These are phyloP conservation scores for Melanocharis versteri DNA, from an alignment of 2,113 vertebrate species.

Conservation along the genomic window DNA sequence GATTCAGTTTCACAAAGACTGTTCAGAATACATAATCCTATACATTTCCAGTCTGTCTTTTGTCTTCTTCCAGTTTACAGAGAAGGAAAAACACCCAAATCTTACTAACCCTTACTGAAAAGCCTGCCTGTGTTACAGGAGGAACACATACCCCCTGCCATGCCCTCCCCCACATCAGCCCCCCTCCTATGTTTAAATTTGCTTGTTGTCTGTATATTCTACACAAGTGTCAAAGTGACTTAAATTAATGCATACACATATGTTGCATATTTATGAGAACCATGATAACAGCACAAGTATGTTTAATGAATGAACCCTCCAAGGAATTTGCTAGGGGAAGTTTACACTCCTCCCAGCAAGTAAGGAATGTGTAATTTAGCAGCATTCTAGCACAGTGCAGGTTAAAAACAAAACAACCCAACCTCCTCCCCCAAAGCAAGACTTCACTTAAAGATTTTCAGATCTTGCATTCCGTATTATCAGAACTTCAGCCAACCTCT, in stretches of 20 bases:
- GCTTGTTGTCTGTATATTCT: neutral
- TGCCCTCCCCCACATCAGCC: neutral
- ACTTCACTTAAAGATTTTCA: neutral
- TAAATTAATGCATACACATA: neutral
- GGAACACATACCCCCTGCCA: neutral
- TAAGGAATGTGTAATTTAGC: slow-evolving; percentile 43
- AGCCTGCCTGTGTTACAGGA: neutral
- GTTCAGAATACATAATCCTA: neutral
- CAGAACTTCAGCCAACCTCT: neutral
- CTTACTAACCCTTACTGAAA: neutral
- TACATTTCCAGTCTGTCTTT: neutral
- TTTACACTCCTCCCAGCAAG: slow-evolving; percentile 31
- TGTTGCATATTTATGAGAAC: slow-evolving; percentile 36
- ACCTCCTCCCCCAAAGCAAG: neutral
- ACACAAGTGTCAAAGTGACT: neutral
- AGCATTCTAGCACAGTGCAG: slow-evolving; percentile 9
- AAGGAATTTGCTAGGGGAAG: slow-evolving; percentile 47
- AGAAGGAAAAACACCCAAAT: neutral
- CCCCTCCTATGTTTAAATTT: neutral
- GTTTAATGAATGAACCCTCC: slow-evolving; percentile 39
- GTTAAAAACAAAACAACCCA: slow-evolving; percentile 1
- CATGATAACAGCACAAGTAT: neutral
- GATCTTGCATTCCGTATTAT: neutral
- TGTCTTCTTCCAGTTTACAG: neutral
- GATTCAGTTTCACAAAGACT: neutral